Base-by-base conservation (phyloP, 2,888 invertebrate species). In the Prosapia bicincta region DNA sequence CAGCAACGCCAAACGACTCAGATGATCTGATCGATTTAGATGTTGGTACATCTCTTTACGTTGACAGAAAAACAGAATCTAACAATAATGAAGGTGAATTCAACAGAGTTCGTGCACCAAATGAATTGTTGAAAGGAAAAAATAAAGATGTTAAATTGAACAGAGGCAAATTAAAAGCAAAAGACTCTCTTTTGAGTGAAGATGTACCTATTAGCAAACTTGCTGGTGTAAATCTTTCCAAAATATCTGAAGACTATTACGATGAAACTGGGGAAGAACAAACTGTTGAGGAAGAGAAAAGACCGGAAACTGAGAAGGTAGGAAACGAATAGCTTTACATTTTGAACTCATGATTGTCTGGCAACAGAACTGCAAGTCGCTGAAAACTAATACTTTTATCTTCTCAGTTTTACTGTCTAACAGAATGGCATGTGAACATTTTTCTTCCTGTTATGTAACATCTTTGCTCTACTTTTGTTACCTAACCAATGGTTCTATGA, bases 401-500 rank as follows among this genome's bases (percentile, higher is more conserved):
- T 74, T 74, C 74, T 69, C 74, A 54, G 30, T 28, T 54, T 20
- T 54, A 54, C 69, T 74, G 74, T 74, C 69, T 74, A 74, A 74
- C 74, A 65, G 74, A 74, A 69, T 74, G 74, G 74, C 74, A 74
- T 74, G 74, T 54, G 54, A 20, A 54, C n/a, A 10, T 54, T 54
- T 54, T 20, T 54, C 54, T 54, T 54, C 54, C 54, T 54, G 54
- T n/a, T 54, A 20, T 54, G 13, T 54, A 54, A 54, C 7, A 54
- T 54, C 54, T 54, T 54, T 54, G 54, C 54, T 54, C 54, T 54
- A 54, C 54, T 54, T 54, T 54, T 65, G 30, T 71, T 74, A 30
- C 54, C 65, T 74, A 74, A 74, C 74, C n/a, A 69, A 74, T 65
- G 74, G 69, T 74, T 74, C 69, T 74, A n/a, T 74, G 74, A 66